These are phyloP conservation scores for Alligator mississippiensis DNA, from an alignment of 2,113 vertebrate species.

Conservation along the genomic window DNA sequence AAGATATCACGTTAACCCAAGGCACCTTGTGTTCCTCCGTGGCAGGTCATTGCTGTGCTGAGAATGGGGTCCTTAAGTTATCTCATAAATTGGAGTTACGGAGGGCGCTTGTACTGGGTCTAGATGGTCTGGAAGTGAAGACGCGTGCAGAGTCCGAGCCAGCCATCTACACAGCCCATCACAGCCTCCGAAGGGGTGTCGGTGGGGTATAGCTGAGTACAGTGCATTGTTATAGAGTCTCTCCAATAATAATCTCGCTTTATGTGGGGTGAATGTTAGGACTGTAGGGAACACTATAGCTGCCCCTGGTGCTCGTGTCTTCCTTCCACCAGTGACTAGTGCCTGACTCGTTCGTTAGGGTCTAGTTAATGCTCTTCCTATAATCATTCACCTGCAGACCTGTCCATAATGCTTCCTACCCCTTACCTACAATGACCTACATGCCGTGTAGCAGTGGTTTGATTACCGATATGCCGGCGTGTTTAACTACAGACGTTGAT, in stretches of 20 bases:
- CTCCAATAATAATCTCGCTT: not conserved
- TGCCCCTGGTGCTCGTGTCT: accelerated
- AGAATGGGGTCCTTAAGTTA: too few species aligned
- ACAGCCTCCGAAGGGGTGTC: too few species aligned
- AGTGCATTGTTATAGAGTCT: not conserved
- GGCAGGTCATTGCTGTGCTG: too few species aligned
- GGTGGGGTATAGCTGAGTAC: accelerated
- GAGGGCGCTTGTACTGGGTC: not conserved
- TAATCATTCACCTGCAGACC: not conserved
- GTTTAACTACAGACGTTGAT: not conserved
- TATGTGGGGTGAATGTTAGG: not conserved
- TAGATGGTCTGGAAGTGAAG: too few species aligned
- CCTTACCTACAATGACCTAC: not conserved
- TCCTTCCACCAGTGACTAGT: not conserved
- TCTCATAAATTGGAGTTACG: too few species aligned
- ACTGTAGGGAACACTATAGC: accelerated
- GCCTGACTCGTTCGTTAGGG: accelerated
- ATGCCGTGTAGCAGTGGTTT: not conserved
- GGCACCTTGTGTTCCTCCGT: too few species aligned
- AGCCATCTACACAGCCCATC: not conserved
- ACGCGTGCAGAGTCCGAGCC: not conserved
- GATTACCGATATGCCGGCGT: not conserved
- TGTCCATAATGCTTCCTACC: not conserved
- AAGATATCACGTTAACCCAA: too few species aligned
- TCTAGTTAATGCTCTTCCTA: not conserved